A percentile compares a stretch with the other conserved stretches of the same genome.
Conservation (phyloP, 2,113 vertebrate genomes). For the Tetrax tetrax region DNA sequence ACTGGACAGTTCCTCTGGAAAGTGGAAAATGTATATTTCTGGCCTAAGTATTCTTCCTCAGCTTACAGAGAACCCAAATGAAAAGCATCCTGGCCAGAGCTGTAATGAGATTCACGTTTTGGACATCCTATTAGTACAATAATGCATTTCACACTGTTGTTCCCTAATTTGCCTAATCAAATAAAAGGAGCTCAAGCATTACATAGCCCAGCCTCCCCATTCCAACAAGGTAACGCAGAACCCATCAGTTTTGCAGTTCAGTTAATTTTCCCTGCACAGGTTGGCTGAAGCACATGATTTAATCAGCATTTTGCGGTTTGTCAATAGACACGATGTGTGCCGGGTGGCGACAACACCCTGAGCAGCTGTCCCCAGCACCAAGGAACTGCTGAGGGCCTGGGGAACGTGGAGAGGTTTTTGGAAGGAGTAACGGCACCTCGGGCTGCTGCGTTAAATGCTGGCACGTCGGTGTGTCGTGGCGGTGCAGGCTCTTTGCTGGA, state of each 20-base stretch:
- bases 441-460: accelerated
- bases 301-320: not conserved
- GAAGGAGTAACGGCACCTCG: accelerated
- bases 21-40: not conserved
- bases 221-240: slow-evolving; percentile 28
- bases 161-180: slow-evolving; percentile 61
- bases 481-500: accelerated
- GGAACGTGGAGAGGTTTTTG: not conserved
- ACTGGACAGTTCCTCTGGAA: not conserved
- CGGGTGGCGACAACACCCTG: not conserved
- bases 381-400: accelerated
- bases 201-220: not conserved
- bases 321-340: not conserved
- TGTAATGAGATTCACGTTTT: slow-evolving; percentile 50
- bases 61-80: not conserved
- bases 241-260: slow-evolving; percentile 15
- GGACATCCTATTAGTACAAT: slow-evolving; percentile 18
- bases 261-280: slow-evolving; percentile 28
- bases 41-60: not conserved
- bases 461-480: accelerated
- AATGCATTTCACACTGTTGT: slow-evolving; percentile 64
- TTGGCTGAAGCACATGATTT: slow-evolving; percentile 43
- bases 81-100: not conserved
- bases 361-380: not conserved
- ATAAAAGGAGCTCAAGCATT: slow-evolving; percentile 58